Base-by-base conservation (phyloP, 2,113 vertebrate genomes). In the Alectura lathami region DNA sequence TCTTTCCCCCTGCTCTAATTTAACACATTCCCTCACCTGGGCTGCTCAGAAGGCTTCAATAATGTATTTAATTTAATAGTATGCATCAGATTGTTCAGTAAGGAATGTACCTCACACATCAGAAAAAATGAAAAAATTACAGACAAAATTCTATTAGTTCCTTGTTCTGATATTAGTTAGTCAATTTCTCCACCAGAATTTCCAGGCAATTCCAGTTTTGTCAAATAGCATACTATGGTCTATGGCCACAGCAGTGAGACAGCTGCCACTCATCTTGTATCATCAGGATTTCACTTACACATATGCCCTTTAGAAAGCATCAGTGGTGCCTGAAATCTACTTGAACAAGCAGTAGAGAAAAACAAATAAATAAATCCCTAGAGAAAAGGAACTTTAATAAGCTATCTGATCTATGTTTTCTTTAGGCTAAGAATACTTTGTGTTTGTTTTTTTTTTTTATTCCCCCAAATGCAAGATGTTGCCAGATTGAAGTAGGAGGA, bases 201-300 rank as follows among this genome's bases (percentile, higher is more conserved):
- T 16, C 6, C 27, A 86, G 36, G 29, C 21, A 40, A 42, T 6
- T 8, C 11, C 11, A 68, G 22, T 22, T 84, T 60, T 56, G 3
- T 45, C 32, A 69, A 63, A 6, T 48, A 68, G 48, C 4, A 59
- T 42, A 23, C 5, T 20, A 76, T 9, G 0, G 1, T 60, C 12
- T 72, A 18, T 86, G 24, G 63, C 8, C 6, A 48, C 10, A 80
- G 27, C 43, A 66, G 14, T 42, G 6, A 54, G 18, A 7, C 27
- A 89, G 10, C 14, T 75, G 13, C 7, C 32, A 27, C 6, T 78
- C 26, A 43, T 16, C 27, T 67, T 68, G 2, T 23, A 75, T 32
- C 7, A 30, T 42, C 4, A 13, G 60, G 12, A 59, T 77, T 81
- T 64, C 0, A 0, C 6, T 56, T 56, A 83, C 40, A 64, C 6